Evolutionary conservation across 2,113 vertebrate genomes (phyloP), one percentile per base, ranked within the genome.

Genomic region (Nothoprocta pentlandii): DNA sequence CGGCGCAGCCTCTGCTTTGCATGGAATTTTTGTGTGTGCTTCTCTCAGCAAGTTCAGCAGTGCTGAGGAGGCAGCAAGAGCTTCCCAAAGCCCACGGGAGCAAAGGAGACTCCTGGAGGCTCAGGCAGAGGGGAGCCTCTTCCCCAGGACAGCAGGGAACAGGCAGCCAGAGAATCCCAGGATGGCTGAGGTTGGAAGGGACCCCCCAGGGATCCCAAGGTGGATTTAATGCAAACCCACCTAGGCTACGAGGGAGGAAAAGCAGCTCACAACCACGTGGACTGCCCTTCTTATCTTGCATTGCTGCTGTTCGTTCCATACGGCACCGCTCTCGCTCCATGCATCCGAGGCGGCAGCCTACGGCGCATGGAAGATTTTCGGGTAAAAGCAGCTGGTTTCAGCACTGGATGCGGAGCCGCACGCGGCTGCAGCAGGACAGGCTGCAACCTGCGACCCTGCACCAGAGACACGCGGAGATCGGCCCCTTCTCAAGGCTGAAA

Each of bases 1-100:
- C 1, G 1, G 69, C 0, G 0, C 66, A 67, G 81, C 85, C 63
- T 4, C 76, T 39, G 83, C 26, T 49, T 49, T 30, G 44, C 1
- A 0, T 0, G 13, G 71, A n/a, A 23, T 26, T 58, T 15, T 5
- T 28, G 4, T 13, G 64, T 1, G 68, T 80, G 64, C 54, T 58
- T 17, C 9, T 32, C 54, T 32, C 30, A 58, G 54, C 54, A 32
- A 58, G 28, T 32, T 30, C 28, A 32, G 54, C 30, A 58, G 54
- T 16, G 54, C 54, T 32, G 54, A 58, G 54, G 54, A 58, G 54
- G 16, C 30, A 58, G 54, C 54, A 17, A 30, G 15, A 15, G 16
- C 16, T 56, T 30, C 30, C 54, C 28, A 56, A 56, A 30, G 54
- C 54, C 54, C 54, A 17, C 5, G 30, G 28, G 25, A 83, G 73